These are phyloP conservation scores for Leptinotarsa juncta DNA, from an alignment of 2,888 invertebrate species.

Conservation along the genomic window DNA sequence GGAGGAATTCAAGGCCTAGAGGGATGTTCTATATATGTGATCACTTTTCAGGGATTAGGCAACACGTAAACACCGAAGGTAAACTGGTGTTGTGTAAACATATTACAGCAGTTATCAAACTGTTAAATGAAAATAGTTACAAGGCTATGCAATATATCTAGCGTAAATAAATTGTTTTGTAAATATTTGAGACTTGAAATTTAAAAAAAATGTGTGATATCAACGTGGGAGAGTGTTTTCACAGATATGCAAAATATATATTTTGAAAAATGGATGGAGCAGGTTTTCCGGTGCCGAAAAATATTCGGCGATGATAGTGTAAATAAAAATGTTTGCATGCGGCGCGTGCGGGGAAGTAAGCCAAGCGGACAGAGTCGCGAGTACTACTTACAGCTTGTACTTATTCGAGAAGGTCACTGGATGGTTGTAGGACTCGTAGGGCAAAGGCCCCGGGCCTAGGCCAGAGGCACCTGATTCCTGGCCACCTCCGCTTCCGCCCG, in stretches of 20 bases:
- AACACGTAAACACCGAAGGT: conserved; percentile 55
- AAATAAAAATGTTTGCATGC: conserved; percentile 55
- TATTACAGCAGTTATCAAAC: conserved; percentile 47
- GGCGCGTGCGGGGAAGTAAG: conserved; percentile 50
- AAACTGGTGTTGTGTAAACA: conserved; percentile 53
- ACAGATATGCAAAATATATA: conserved; percentile 37
- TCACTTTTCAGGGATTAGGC: conserved; percentile 52
- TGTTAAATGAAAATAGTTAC: conserved; percentile 48
- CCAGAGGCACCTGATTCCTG: conserved; percentile 58
- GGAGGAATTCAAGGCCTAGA: conserved; percentile 54
- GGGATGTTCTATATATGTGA: conserved; percentile 50
- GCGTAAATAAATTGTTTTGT: conserved; percentile 45
- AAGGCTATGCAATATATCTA: conserved; percentile 46
- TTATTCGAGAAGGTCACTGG: conserved; percentile 64
- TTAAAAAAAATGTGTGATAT: conserved; percentile 30
- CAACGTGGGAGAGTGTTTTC: conserved; percentile 26
- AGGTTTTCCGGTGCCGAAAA: conserved; percentile 26
- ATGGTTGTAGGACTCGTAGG: conserved; percentile 64
- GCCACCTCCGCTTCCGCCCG: conserved; percentile 67
- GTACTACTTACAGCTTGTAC: conserved; percentile 65
- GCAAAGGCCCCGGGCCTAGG: conserved; percentile 58
- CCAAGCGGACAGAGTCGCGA: conserved; percentile 46
- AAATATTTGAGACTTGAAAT: conserved; percentile 35
- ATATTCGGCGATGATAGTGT: conserved; percentile 38
- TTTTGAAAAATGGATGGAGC: conserved; percentile 34